Evolutionary conservation across 2,888 invertebrate species (phyloP).

Genomic region (Cataglyphis albicans): DNA sequence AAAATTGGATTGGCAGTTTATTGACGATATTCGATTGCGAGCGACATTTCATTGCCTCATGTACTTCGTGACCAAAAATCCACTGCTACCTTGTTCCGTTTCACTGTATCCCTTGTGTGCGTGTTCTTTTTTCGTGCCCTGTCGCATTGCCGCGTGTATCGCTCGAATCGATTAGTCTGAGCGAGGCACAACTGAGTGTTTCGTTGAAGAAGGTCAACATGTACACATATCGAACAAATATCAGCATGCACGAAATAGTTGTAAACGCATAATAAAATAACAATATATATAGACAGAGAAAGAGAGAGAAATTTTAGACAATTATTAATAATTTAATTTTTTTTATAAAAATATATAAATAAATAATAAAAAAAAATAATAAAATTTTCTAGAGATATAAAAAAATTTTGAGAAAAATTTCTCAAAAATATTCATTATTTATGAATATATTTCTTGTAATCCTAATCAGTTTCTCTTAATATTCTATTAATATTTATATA

Average conservation of each 20-base stretch:
- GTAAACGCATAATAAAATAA: not conserved
- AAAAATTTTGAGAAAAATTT: not conserved
- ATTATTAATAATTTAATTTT: not conserved
- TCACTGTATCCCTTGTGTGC: slow-evolving; percentile 16
- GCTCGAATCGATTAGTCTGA: slow-evolving; percentile 46
- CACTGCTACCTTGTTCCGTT: slow-evolving; percentile 13
- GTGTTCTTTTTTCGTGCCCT: slow-evolving; percentile 40
- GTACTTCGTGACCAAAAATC: slow-evolving; percentile 76
- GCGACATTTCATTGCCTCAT: slow-evolving; percentile 80
- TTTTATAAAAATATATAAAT: slow-evolving; percentile 10
- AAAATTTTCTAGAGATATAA: not conserved
- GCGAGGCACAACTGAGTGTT: slow-evolving; percentile 34
- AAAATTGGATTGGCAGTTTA: slow-evolving; percentile 85
- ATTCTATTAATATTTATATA: not conserved
- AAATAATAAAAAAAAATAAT: not conserved
- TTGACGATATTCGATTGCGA: slow-evolving; percentile 85
- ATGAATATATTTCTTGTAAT: not conserved
- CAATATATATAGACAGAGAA: not conserved
- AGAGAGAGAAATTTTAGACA: not conserved
- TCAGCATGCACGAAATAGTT: slow-evolving; percentile 3
- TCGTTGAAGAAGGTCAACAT: slow-evolving; percentile 30
- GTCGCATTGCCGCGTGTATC: slow-evolving; percentile 42
- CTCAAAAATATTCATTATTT: not conserved
- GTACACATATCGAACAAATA: slow-evolving; percentile 28
- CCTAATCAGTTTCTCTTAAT: not conserved